Evolutionary conservation across 1,140 invertebrate species (phyloP), one percentile per base, ranked within the genome.

Genomic region (Coboldia fuscipes): DNA sequence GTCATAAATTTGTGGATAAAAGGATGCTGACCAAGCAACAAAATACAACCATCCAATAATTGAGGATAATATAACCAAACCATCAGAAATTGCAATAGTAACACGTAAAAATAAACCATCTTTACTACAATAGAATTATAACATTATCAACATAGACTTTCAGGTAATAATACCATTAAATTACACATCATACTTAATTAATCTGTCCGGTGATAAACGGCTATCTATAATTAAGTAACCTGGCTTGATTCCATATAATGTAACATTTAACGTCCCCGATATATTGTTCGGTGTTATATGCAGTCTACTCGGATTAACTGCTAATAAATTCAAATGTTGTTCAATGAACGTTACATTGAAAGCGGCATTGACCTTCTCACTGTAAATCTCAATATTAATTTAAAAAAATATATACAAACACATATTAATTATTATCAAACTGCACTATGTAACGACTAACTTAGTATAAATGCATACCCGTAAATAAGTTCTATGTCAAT

Each of bases 41-140:
- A 99, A 99, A 57, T 98, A 99, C 9, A 94, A 62, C 94, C 94
- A 99, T 15, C 94, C 94, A 48, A 97, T 77, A 0, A 90, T 63
- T 37, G 66, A 55, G 37, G 81, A 89, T n/a, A 88, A 59, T 10
- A 78, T 63, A 36, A 70, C 69, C 16, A 89, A 60, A 0, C 48
- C 54, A 14, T 66, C 45, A 0, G 71, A 72, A 50, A 72, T 73
- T 49, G 72, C 72, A 4, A 86, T 67, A 2, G 71, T 75, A 1
- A 88, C 64, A 33, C 72, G 62, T 2, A 83, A 56, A 54, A 73
- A 85, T 24, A 81, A 62, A 39, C 75, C 56, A 8, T 66, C 56
- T 24, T 65, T 46, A 41, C 77, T 80, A 58, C 12, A 68, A 65
- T 37, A 40, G 32, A 49, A 35, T 38, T 37, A 21, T 37, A 37